Conservation (phyloP, 2,113 vertebrate species). For the Aphyosemion australe region DNA sequence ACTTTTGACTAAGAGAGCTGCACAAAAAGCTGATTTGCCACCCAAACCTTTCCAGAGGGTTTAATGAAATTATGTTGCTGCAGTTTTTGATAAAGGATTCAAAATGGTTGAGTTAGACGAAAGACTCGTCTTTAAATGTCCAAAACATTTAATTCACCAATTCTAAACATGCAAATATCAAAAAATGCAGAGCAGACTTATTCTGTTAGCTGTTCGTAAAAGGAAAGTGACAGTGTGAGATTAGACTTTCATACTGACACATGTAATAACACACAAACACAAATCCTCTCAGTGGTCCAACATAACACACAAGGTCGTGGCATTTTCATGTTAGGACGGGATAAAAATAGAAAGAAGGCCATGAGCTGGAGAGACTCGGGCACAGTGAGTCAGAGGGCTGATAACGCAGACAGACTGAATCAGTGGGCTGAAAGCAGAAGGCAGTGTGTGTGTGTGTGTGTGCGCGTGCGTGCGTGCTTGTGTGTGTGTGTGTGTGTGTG, state of each 20-base stretch:
- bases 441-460: slow-evolving; percentile 14
- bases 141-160: too few relatives aligned
- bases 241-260: slow-evolving; percentile 36
- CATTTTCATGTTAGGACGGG: slow-evolving; percentile 62
- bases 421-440: slow-evolving; percentile 61
- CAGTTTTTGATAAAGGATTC: slow-evolving; percentile 34
- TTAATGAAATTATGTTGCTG: slow-evolving; percentile 23
- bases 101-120: slow-evolving; percentile 33
- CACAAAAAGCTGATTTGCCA: slow-evolving; percentile 1
- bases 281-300: slow-evolving; percentile 34
- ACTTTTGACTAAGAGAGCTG: too few relatives aligned
- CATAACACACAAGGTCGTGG: slow-evolving; percentile 59
- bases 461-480: not conserved
- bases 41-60: slow-evolving; percentile 18
- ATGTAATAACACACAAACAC: slow-evolving; percentile 30
- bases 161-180: slow-evolving; percentile 1
- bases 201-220: slow-evolving; percentile 37
- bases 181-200: slow-evolving; percentile 9
- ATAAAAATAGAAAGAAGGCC: slow-evolving; percentile 69
- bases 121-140: not conserved
- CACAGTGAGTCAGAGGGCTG: slow-evolving; percentile 68
- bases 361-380: slow-evolving; percentile 64
- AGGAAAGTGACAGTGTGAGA: slow-evolving; percentile 9
- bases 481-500: too few relatives aligned
- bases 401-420: slow-evolving; percentile 67